Base-by-base conservation (phyloP, 2,113 vertebrate species). In the Plestiodon gilberti region DNA sequence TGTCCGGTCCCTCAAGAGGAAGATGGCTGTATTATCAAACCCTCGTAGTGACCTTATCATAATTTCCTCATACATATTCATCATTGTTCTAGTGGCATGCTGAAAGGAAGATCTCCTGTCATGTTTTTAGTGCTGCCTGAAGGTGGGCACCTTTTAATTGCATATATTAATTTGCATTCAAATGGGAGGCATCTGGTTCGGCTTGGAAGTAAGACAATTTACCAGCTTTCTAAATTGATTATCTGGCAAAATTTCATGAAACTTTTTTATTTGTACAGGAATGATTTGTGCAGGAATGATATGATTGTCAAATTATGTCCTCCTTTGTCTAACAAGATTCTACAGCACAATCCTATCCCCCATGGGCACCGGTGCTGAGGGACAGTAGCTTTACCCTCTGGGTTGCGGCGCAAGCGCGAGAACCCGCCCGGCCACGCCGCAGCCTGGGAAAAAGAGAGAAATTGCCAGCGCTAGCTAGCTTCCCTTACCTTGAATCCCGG, bases 111-210 rank as follows among this genome's bases (percentile, higher is more conserved):
- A 78, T 73, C 23, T 64, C 65, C 82, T 78, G 81, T 62, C 57
- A 88, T 52, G 65, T 73, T 83, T 83, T 61, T 71, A 88, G 33
- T 38, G 59, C 67, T 30, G n/a, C 55, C 43, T 83, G 55, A 33
- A 83, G 69, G 81, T 79, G 76, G 78, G 15, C 17, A 78, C 75
- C 67, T 88, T 79, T 88, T 73, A 83, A 88, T 83, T 18, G 40
- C 28, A 40, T 57, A 35, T 64, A 83, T 88, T 83, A 73, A 83
- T 88, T 83, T 83, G 67, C 75, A 88, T 88, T 78, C 67, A 70
- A 17, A 83, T 73, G n/a, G 15, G 57, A 55, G 59, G 33, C n/a
- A 78, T 74, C 76, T 64, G 57, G 75, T 83, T 73, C 57, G 30
- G 75, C 57, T 40, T 83, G 43, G 87, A 64, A 88, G 59, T n/a